These are phyloP conservation scores for Gymnogyps californianus DNA, from an alignment of 2,113 vertebrate species.

Conservation along the genomic window DNA sequence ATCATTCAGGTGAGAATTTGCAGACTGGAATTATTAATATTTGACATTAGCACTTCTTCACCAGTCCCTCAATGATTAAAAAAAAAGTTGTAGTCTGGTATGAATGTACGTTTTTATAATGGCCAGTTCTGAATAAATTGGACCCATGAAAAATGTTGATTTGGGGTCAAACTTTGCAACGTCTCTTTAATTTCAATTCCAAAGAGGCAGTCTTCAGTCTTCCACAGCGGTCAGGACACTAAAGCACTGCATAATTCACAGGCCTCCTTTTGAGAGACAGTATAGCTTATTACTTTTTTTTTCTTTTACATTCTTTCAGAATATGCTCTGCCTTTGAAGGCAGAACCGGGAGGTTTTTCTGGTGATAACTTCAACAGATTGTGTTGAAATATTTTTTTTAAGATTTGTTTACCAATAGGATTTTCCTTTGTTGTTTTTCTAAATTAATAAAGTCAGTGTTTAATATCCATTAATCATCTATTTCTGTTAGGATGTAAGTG, in stretches of 20 bases:
- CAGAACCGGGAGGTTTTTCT: neutral
- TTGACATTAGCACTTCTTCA: neutral
- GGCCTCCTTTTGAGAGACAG: neutral
- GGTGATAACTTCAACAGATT: neutral
- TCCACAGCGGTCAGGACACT: neutral
- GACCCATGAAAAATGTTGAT: neutral
- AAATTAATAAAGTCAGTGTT: neutral
- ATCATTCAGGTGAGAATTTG: too few relatives aligned
- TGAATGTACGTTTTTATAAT: neutral
- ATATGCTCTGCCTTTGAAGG: neutral
- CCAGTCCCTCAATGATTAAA: neutral
- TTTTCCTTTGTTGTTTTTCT: neutral
- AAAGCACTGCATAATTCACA: neutral
- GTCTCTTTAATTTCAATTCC: neutral
- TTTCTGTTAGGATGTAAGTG: neutral
- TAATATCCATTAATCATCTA: neutral
- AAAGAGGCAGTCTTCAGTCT: neutral
- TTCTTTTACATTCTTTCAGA: neutral
- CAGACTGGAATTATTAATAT: too few relatives aligned
- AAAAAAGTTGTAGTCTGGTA: accelerated
- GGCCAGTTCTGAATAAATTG: neutral
- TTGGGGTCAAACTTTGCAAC: neutral
- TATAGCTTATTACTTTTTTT: neutral
- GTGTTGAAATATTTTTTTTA: neutral
- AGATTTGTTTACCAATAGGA: neutral